Evolutionary conservation across 2,797 vertebrate species (phyloP).

Genomic region (Siniperca scherzeri): DNA sequence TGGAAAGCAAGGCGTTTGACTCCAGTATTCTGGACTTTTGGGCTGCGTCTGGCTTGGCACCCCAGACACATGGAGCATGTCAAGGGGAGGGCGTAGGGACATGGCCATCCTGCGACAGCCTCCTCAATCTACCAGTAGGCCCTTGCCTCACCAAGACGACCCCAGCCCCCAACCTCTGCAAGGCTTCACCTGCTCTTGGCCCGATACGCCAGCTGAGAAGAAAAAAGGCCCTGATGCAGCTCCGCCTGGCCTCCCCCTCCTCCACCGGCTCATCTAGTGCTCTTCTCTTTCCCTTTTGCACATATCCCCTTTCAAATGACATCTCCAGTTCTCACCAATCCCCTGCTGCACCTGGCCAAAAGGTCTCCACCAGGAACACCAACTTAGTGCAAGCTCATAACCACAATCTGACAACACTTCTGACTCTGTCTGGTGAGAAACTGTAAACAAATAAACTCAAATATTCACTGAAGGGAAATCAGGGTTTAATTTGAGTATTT

Average conservation of each 20-base stretch:
- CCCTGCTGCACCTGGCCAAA: neutral
- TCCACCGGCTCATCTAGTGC: slow-evolving; percentile 10
- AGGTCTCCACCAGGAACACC: neutral
- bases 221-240: slow-evolving; percentile 81
- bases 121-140: slow-evolving; percentile 73
- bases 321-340: neutral
- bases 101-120: slow-evolving; percentile 84
- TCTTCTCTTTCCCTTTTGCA: neutral
- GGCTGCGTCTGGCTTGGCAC: slow-evolving; percentile 72
- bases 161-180: neutral
- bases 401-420: slow-evolving; percentile 61
- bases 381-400: slow-evolving; percentile 11
- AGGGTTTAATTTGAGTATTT: neutral
- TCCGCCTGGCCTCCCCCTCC: slow-evolving; percentile 59
- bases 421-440: slow-evolving; percentile 82
- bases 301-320: slow-evolving; percentile 10
- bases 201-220: slow-evolving; percentile 76
- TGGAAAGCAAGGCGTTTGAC: slow-evolving; percentile 78
- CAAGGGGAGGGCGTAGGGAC: slow-evolving; percentile 9
- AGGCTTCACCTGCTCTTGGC: slow-evolving; percentile 35
- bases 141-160: slow-evolving; percentile 2
- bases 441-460: neutral
- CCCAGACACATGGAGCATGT: slow-evolving; percentile 46
- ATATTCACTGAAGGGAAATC: neutral
- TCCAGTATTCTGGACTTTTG: slow-evolving; percentile 81